Evolutionary conservation across 2,113 vertebrate genomes (phyloP).

Genomic region (Oplegnathus fasciatus): DNA sequence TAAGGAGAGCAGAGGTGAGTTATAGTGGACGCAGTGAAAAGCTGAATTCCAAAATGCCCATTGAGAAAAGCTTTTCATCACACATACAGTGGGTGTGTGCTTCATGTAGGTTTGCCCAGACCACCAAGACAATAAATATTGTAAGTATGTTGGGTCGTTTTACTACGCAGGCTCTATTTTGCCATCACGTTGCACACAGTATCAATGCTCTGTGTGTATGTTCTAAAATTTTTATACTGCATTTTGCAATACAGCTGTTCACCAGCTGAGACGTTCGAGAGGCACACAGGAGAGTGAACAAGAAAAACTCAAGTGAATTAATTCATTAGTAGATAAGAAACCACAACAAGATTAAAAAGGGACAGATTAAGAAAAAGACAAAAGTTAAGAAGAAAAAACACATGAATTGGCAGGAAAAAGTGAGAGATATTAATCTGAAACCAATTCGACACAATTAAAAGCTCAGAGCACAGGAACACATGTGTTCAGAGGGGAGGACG

Average conservation of each 20-base stretch:
- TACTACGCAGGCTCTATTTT: background rate
- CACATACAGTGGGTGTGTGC: background rate
- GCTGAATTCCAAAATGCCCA: conserved; percentile 4
- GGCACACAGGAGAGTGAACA: background rate
- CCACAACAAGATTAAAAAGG: background rate
- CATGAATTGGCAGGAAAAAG: background rate
- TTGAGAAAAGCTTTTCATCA: background rate
- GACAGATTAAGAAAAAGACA: background rate
- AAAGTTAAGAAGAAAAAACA: background rate
- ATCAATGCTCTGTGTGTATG: background rate
- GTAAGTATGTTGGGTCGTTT: background rate
- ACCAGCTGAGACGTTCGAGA: background rate
- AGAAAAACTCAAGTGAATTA: background rate
- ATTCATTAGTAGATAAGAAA: background rate
- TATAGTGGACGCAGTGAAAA: background rate
- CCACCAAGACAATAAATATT: background rate
- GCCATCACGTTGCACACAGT: no score
- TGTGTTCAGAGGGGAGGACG: background rate
- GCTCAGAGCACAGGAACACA: background rate
- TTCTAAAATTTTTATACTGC: background rate
- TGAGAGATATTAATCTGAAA: background rate
- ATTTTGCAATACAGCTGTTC: conserved; percentile 8
- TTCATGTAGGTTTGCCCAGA: background rate
- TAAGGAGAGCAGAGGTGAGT: conserved; percentile 3
- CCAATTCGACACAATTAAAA: background rate